Evolutionary conservation across 2,797 vertebrate genomes (phyloP).

Genomic region (Diplodus sargus): DNA sequence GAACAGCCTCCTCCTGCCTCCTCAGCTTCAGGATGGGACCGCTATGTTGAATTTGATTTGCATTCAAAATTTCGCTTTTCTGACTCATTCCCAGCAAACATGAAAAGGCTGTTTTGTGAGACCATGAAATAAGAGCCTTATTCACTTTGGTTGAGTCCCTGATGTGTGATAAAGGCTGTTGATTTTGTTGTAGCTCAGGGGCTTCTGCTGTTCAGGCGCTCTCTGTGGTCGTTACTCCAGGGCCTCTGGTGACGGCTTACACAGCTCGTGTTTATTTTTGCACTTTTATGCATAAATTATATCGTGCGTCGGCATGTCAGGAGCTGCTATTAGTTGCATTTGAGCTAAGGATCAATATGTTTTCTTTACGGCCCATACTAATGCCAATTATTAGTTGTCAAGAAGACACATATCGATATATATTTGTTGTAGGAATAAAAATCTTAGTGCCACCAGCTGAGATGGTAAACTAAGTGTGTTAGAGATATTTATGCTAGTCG

Average conservation of each 20-base stretch:
- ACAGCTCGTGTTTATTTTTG: slow-evolving; percentile 55
- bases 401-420: too few relatives aligned
- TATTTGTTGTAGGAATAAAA: too few relatives aligned
- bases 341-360: too few relatives aligned
- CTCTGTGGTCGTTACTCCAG: slow-evolving; percentile 48
- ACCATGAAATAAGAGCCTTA: slow-evolving; percentile 33
- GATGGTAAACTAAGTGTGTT: too few relatives aligned
- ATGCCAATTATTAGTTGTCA: too few relatives aligned
- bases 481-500: too few relatives aligned
- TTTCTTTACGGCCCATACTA: too few relatives aligned
- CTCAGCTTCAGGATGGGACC: slow-evolving; percentile 7
- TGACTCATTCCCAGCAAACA: slow-evolving; percentile 56
- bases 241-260: slow-evolving; percentile 24
- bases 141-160: slow-evolving; percentile 38
- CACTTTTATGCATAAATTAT: background rate
- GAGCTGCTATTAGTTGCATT: background rate
- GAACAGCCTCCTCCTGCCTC: slow-evolving; percentile 16
- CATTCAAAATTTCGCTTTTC: slow-evolving; percentile 51
- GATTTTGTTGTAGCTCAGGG: slow-evolving; percentile 43
- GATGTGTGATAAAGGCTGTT: slow-evolving; percentile 53
- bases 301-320: background rate
- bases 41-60: slow-evolving; percentile 56
- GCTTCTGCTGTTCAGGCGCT: slow-evolving; percentile 28
- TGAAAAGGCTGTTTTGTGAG: slow-evolving; percentile 39
- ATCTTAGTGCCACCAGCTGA: too few relatives aligned